Percentiles rank a stretch among this genome's conserved stretches.
Conservation (phyloP, 2,113 vertebrate species). For the Bufo bufo region DNA sequence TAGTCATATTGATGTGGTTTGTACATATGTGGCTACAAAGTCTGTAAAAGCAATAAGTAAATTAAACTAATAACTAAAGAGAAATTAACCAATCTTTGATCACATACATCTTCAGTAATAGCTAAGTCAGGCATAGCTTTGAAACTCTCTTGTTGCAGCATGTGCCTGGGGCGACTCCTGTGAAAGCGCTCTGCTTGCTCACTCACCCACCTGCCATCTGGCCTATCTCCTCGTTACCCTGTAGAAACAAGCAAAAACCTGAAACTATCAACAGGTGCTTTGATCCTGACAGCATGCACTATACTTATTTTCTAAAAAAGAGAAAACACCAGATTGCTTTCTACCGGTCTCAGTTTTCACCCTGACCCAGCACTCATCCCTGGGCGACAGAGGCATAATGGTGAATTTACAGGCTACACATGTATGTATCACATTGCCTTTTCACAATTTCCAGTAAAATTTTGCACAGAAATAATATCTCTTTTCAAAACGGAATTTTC, state of each 20-base stretch:
- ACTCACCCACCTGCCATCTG: conserved; percentile 52
- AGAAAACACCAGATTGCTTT: conserved; percentile 36
- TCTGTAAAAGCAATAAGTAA: conserved; percentile 23
- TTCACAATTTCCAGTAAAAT: conserved; percentile 13
- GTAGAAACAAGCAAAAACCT: conserved; percentile 57
- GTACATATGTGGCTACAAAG: conserved; percentile 28
- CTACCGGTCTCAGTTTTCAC: conserved; percentile 40
- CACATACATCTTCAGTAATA: conserved; percentile 36
- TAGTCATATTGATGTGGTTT: conserved; percentile 20
- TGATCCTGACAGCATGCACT: conserved; percentile 32
- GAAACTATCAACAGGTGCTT: conserved; percentile 58
- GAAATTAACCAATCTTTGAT: conserved; percentile 46
- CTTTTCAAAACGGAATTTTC: background rate
- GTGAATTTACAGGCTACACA: background rate
- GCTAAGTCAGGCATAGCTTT: conserved; percentile 47
- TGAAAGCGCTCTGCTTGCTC: background rate
- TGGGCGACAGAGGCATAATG: conserved; percentile 19
- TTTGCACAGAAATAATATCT: background rate
- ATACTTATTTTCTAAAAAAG: conserved; percentile 32
- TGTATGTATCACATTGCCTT: conserved; percentile 24
- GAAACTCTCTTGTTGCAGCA: conserved; percentile 37
- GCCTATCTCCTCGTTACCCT: conserved; percentile 29
- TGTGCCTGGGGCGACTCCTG: conserved; percentile 29
- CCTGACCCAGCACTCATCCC: conserved; percentile 1
- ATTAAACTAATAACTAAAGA: conserved; percentile 31